Evolutionary conservation across 2,797 vertebrate species (phyloP).

Genomic region (Pseudocheirus occidentalis): DNA sequence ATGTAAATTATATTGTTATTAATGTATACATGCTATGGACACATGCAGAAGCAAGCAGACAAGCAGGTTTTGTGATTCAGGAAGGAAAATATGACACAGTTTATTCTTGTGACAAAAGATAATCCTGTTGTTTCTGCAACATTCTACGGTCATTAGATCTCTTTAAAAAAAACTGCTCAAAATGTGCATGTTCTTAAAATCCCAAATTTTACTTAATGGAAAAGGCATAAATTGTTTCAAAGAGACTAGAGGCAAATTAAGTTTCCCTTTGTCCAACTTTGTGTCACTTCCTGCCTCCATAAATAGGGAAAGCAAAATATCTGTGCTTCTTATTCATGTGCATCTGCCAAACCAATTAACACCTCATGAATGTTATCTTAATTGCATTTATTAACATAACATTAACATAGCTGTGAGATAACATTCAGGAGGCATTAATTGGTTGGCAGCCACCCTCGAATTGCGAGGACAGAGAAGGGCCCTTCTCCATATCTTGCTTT

Average conservation of each 20-base stretch:
- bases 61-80: conserved; percentile 45
- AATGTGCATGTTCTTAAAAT: conserved; percentile 65
- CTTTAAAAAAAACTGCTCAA: conserved; percentile 63
- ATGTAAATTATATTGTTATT: not conserved
- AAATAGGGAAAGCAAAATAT: conserved; percentile 78
- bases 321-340: conserved; percentile 77
- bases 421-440: conserved; percentile 80
- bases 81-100: conserved; percentile 48
- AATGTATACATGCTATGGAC: conserved; percentile 62
- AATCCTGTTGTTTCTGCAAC: conserved; percentile 70
- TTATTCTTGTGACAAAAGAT: conserved; percentile 62
- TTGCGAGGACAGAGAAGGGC: conserved; percentile 55
- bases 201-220: conserved; percentile 61
- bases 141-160: conserved; percentile 69
- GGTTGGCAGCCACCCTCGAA: conserved; percentile 73
- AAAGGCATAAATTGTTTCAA: conserved; percentile 66
- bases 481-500: conserved; percentile 66
- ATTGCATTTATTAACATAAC: conserved; percentile 83
- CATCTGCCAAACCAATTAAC: conserved; percentile 82
- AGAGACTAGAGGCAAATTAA: conserved; percentile 64
- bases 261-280: conserved; percentile 76
- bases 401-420: conserved; percentile 79
- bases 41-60: conserved; percentile 42
- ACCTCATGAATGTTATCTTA: conserved; percentile 81
- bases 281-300: conserved; percentile 79